These are phyloP conservation scores for Ips nitidus DNA, from an alignment of 1,140 invertebrate species.

Conservation along the genomic window DNA sequence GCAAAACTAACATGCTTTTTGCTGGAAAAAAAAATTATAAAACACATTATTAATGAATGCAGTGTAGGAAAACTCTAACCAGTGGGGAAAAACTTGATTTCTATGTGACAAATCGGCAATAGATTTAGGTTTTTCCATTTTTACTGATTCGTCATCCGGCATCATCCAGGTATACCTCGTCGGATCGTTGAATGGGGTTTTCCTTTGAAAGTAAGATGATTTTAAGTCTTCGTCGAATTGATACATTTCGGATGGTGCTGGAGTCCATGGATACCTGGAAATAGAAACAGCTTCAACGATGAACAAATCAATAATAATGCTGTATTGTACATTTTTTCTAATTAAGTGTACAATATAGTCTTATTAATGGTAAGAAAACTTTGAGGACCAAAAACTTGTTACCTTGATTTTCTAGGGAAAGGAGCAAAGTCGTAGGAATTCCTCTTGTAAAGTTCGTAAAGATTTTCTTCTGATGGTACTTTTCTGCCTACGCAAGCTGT, in stretches of 20 bases:
- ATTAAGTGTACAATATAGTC: too few relatives aligned
- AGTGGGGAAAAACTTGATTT: constrained; percentile 36
- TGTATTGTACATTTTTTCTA: too few relatives aligned
- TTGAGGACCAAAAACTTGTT: not conserved
- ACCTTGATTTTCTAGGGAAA: constrained; percentile 55
- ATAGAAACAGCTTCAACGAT: not conserved
- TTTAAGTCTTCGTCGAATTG: constrained; percentile 69
- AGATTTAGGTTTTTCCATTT: constrained; percentile 68
- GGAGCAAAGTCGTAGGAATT: constrained; percentile 66
- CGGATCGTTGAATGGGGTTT: constrained; percentile 70
- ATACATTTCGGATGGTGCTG: constrained; percentile 57
- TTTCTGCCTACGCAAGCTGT: constrained; percentile 81
- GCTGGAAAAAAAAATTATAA: constrained; percentile 55
- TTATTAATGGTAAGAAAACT: too few relatives aligned
- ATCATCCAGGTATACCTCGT: constrained; percentile 74
- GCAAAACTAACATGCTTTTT: constrained; percentile 91
- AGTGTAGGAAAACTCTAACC: constrained; percentile 12
- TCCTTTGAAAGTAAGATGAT: constrained; percentile 74
- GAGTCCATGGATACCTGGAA: constrained; percentile 57
- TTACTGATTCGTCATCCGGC: constrained; percentile 70
- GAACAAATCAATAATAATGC: not conserved
- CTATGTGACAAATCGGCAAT: constrained; percentile 47
- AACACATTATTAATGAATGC: not conserved
- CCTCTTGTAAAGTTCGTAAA: constrained; percentile 60
- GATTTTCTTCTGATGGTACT: constrained; percentile 83